These are phyloP conservation scores for Hirudinaria manillensis DNA, from an alignment of 2,888 invertebrate genomes.

Conservation along the genomic window DNA sequence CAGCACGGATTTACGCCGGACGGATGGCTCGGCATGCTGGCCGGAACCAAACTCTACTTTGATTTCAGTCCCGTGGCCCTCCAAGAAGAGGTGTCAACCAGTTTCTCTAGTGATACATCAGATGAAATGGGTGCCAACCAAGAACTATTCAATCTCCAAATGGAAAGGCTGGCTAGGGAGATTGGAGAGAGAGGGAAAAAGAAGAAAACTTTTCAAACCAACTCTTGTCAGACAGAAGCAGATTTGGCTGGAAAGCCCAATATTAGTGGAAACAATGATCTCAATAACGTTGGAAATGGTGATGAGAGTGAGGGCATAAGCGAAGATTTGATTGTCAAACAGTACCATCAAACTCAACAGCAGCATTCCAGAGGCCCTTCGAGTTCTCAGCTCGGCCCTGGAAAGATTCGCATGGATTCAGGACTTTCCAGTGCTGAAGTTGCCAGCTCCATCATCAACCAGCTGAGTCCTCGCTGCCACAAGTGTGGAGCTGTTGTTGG, in stretches of 20 bases:
- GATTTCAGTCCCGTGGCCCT: constrained; percentile 43
- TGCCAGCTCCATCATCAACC: constrained; percentile 18
- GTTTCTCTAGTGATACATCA: neutral
- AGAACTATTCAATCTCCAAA: constrained; percentile 39
- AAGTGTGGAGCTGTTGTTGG: constrained; percentile 16
- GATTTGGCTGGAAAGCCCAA: neutral
- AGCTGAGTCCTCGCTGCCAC: constrained; percentile 8
- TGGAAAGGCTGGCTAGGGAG: constrained; percentile 46
- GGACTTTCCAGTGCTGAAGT: constrained; percentile 6
- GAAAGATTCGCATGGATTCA: constrained; percentile 15
- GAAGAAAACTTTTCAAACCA: neutral
- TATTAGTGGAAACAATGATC: neutral
- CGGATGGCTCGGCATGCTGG: constrained; percentile 53
- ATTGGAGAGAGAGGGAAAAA: constrained; percentile 44
- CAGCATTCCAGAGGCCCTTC: neutral
- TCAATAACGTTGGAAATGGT: neutral
- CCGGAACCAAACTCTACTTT: constrained; percentile 50
- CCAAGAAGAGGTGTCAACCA: neutral
- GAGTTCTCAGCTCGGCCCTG: neutral
- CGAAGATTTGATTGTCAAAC: constrained; percentile 1
- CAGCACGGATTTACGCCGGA: constrained; percentile 49
- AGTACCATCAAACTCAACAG: neutral
- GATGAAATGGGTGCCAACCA: neutral
- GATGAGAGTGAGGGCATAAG: neutral
- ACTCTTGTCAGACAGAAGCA: neutral